Conservation (phyloP, 2,797 vertebrate genomes). For the Malacoctenus gilli region DNA sequence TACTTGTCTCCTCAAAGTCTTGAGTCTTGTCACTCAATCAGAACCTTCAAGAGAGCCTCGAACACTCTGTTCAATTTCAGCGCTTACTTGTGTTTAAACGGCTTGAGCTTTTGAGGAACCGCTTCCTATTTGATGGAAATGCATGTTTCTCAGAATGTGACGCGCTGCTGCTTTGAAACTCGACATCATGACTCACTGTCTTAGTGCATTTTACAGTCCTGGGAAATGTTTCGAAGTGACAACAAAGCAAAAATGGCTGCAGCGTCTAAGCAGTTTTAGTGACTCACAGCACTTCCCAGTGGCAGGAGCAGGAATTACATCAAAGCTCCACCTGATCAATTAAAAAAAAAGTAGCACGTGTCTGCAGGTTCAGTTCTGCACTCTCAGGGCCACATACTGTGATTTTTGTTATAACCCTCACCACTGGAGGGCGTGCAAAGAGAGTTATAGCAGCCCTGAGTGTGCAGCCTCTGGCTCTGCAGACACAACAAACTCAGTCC, state of each 20-base stretch:
- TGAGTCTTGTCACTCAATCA: too few relatives aligned
- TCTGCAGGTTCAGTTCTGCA: too few relatives aligned
- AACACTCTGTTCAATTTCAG: too few relatives aligned
- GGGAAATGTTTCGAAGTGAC: slow-evolving; percentile 13
- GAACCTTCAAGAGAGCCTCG: too few relatives aligned
- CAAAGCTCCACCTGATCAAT: neutral
- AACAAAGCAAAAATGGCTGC: slow-evolving; percentile 27
- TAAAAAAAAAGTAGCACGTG: slow-evolving; percentile 55
- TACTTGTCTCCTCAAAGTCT: slow-evolving; percentile 46
- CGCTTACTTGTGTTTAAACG: slow-evolving; percentile 3
- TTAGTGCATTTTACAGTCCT: too few relatives aligned
- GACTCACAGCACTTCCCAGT: slow-evolving; percentile 44
- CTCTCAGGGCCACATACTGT: too few relatives aligned
- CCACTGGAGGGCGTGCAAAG: too few relatives aligned
- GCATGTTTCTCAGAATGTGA: neutral
- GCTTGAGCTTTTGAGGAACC: neutral
- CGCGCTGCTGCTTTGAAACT: neutral
- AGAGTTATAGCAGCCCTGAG: too few relatives aligned
- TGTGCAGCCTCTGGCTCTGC: too few relatives aligned
- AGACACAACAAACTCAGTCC: too few relatives aligned
- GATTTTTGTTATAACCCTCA: too few relatives aligned
- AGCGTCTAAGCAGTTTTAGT: slow-evolving; percentile 11
- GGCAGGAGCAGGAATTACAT: slow-evolving; percentile 26
- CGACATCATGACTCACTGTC: slow-evolving; percentile 1
- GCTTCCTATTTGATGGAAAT: too few relatives aligned